Percentiles rank a stretch among this genome's conserved stretches.
phyloP scores from a whole-genome alignment of 2,113 vertebrate genomes.

The Arizona elegans region DNA sequence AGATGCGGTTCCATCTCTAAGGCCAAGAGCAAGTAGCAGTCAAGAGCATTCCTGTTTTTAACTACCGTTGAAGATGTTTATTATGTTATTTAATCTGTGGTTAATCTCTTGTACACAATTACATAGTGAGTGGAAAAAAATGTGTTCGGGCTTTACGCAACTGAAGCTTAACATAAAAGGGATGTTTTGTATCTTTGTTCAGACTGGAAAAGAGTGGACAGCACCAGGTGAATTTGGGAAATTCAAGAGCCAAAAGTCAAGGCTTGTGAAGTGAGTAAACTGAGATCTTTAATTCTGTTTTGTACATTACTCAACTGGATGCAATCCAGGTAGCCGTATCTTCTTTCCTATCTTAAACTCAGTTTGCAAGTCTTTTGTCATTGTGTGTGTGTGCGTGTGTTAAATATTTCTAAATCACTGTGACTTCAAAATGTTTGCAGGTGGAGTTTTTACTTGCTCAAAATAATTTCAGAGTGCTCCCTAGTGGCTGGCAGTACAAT shows the following conservation, averaged over 20 bases:
- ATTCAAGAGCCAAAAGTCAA: conserved; percentile 86
- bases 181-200: conserved; percentile 31
- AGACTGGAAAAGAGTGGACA: conserved; percentile 90
- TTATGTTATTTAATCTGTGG: neutral
- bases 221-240: conserved; percentile 93
- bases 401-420: neutral
- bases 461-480: conserved; percentile 15
- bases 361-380: neutral
- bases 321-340: neutral
- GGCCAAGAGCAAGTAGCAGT: neutral
- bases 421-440: neutral
- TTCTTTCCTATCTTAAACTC: neutral
- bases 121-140: neutral
- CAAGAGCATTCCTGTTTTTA: neutral
- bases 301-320: neutral
- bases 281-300: neutral
- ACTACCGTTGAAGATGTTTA: neutral
- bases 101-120: neutral
- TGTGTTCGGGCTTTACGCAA: no score
- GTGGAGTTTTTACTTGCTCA: neutral
- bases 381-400: neutral
- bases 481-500: conserved; percentile 25
- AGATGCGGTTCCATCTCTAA: neutral
- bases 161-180: neutral
- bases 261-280: conserved; percentile 78